Percentiles rank a stretch among this genome's conserved stretches.
phyloP scores from a whole-genome alignment of 2,888 invertebrate genomes.

The Agrypnus murinus region DNA sequence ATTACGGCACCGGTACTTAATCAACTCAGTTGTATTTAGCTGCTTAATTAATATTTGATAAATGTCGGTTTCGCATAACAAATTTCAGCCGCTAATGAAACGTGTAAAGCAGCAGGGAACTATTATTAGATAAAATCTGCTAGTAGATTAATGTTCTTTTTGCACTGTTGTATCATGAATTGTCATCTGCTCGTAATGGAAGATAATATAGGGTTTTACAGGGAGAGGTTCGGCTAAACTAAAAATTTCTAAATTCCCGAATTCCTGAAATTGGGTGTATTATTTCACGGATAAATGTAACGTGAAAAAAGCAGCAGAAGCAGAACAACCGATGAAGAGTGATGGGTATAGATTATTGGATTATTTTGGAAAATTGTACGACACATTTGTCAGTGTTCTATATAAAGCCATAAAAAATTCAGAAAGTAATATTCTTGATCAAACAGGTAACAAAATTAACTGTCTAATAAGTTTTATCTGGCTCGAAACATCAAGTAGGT shows the following conservation, averaged over 20 bases:
- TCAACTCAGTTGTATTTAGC: conserved; percentile 30
- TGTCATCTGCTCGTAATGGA: conserved; percentile 16
- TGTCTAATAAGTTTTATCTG: conserved; percentile 44
- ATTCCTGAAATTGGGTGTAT: neutral
- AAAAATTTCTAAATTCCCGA: neutral
- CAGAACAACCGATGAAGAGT: conserved; percentile 13
- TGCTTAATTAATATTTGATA: conserved; percentile 42
- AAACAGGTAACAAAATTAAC: conserved; percentile 45
- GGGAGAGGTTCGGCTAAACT: neutral
- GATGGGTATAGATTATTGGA: conserved; percentile 15
- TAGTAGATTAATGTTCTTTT: conserved; percentile 38
- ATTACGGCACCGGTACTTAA: conserved; percentile 20
- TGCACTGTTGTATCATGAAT: conserved; percentile 21
- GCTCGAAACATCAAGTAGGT: conserved; percentile 20
- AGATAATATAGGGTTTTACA: neutral
- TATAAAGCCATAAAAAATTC: conserved; percentile 36
- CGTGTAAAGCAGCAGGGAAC: conserved; percentile 37
- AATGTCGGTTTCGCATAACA: conserved; percentile 34
- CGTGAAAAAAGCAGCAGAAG: neutral
- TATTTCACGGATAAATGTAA: neutral
- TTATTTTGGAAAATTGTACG: conserved; percentile 10
- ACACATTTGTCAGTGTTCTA: conserved; percentile 19
- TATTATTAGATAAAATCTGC: conserved; percentile 40
- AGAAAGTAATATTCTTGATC: conserved; percentile 38
- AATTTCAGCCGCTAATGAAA: conserved; percentile 34